These are phyloP conservation scores for Acrobasis suavella DNA, from an alignment of 2,888 invertebrate species.

Conservation along the genomic window DNA sequence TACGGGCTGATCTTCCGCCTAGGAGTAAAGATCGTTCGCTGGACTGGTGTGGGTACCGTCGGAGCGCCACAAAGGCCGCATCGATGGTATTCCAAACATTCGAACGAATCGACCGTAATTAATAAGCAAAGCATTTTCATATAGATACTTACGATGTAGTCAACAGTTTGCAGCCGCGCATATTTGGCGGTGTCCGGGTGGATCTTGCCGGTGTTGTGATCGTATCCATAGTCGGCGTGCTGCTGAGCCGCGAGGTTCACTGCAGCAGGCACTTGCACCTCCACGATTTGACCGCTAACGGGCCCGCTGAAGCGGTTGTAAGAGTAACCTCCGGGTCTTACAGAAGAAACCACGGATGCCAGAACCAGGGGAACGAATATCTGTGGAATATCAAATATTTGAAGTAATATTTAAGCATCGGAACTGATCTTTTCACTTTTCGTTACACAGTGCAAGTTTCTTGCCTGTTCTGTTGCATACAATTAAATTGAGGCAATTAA, in stretches of 20 bases:
- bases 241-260: slow-evolving; percentile 68
- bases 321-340: slow-evolving; percentile 83
- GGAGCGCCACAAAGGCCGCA: too few species aligned
- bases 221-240: slow-evolving; percentile 77
- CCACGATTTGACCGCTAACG: slow-evolving; percentile 85
- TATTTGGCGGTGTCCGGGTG: slow-evolving; percentile 76
- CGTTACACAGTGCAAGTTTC: too few species aligned
- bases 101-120: too few species aligned
- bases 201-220: slow-evolving; percentile 71
- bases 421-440: too few species aligned
- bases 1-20: too few species aligned
- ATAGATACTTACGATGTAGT: slow-evolving; percentile 82
- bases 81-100: too few species aligned
- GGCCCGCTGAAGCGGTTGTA: slow-evolving; percentile 89
- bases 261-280: slow-evolving; percentile 80
- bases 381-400: slow-evolving; percentile 38
- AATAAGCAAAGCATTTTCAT: background rate
- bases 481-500: too few species aligned
- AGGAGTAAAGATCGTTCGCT: too few species aligned
- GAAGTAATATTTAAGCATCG: too few species aligned
- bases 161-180: slow-evolving; percentile 82
- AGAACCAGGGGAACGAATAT: slow-evolving; percentile 51
- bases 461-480: too few species aligned
- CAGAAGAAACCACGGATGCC: slow-evolving; percentile 49
- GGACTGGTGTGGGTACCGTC: too few species aligned